Evolutionary conservation across 2,888 invertebrate species (phyloP), one percentile per base, ranked within the genome.

Genomic region (Diplazon laetatorius): DNA sequence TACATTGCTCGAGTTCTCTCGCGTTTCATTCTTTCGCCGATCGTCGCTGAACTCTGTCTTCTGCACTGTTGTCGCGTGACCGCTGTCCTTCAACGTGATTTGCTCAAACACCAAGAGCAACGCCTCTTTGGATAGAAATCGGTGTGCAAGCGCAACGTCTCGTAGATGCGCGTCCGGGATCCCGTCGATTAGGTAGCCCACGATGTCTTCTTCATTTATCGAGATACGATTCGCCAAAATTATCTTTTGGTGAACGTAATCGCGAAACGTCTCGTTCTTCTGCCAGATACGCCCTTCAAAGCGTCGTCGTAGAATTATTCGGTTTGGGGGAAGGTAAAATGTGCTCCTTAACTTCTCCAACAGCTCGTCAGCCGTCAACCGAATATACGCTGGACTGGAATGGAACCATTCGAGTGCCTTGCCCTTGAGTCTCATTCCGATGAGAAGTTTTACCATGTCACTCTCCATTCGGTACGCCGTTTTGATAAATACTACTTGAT

Each of bases 271-370:
- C n/a, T 68, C 68, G 12, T 55, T 12, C n/a, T 68, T 69, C 18
- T 39, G 59, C 59, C 59, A 70, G 16, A n/a, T 2, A 10, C 69
- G 69, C 6, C 30, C 71, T 48, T 65, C 20, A 16, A 65, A 72
- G n/a, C 46, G 55, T 46, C 60, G 63, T 46, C 72, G 20, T 44
- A 65, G 30, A n/a, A 25, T 20, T 6, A 71, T 63, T 46, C 55
- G 62, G 25, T 71, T 50, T 14, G 37, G 44, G 18, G 12, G 52
- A 35, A 25, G 63, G 25, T 62, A 25, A 18, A 71, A 71, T 63
- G 63, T 71, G 9, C 18, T 20, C 12, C 57, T 25, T 3, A 69
- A 18, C 12, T 14, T 46, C n/a, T 1, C 12, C 22, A 70, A 10
- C 10, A 70, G 10, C 3, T 42, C 42, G 10, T 42, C 10, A 30